A percentile compares a stretch with the other conserved stretches of the same genome.
phyloP scores from a whole-genome alignment of 2,797 vertebrate genomes.

The Scolopax rusticola region DNA sequence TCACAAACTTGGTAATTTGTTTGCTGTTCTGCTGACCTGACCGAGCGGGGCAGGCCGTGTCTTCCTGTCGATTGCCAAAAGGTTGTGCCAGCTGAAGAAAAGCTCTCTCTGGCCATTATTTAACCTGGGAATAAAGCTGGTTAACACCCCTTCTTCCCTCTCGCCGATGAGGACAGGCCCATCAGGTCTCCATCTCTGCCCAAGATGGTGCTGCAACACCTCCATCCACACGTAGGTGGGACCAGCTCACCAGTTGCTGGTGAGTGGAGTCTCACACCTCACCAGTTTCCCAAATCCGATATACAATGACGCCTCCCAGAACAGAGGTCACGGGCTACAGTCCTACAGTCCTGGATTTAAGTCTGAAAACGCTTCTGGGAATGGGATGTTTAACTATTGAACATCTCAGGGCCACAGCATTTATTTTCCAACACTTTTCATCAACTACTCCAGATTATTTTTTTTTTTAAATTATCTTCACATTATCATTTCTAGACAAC shows the following conservation, averaged over 20 bases:
- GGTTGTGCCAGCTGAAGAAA: neutral
- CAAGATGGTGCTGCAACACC: neutral
- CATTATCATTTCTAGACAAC: neutral
- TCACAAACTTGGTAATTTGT: neutral
- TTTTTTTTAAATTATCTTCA: neutral
- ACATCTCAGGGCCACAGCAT: neutral
- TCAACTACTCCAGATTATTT: neutral
- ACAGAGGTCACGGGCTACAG: neutral
- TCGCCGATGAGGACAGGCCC: neutral
- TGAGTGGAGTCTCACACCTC: neutral
- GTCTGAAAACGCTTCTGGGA: neutral
- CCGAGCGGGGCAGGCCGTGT: neutral
- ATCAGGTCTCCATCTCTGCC: neutral
- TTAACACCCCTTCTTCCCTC: neutral
- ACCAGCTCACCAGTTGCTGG: neutral
- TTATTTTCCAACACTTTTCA: neutral
- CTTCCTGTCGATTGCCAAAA: neutral
- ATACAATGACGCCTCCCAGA: neutral
- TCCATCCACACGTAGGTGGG: fast-evolving
- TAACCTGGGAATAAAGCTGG: neutral
- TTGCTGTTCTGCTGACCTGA: neutral
- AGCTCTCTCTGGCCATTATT: neutral
- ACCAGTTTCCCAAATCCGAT: neutral
- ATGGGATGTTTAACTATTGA: neutral
- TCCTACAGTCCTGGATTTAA: neutral